These are phyloP conservation scores for Sphinx pinastri DNA, from an alignment of 2,888 invertebrate genomes.

Conservation along the genomic window DNA sequence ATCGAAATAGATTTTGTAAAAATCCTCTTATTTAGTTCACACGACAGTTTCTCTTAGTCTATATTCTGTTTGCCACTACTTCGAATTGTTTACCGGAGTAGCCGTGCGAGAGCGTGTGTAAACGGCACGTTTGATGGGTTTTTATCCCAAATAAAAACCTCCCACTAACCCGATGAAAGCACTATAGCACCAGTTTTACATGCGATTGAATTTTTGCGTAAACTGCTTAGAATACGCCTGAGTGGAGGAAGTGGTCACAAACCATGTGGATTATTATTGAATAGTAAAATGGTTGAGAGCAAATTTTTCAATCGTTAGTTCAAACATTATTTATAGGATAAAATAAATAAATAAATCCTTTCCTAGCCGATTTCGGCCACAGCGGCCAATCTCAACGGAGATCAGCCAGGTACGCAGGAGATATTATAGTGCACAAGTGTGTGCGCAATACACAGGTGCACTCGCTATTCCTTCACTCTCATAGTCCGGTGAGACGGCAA, in stretches of 20 bases:
- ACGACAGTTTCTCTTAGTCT: slow-evolving; percentile 2
- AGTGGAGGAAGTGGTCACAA: neutral
- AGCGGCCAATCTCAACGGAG: too few species aligned
- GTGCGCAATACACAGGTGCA: too few species aligned
- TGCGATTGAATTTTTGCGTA: neutral
- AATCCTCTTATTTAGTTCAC: neutral
- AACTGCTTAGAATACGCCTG: neutral
- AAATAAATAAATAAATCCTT: too few species aligned
- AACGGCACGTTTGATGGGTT: slow-evolving; percentile 14
- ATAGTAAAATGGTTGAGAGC: neutral
- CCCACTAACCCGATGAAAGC: neutral
- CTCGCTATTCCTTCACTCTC: too few species aligned
- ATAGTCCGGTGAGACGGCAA: too few species aligned
- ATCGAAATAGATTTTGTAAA: slow-evolving; percentile 1
- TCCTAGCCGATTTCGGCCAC: too few species aligned
- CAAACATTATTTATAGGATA: too few species aligned
- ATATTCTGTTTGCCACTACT: slow-evolving; percentile 17
- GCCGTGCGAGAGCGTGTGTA: slow-evolving; percentile 11
- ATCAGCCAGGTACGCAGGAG: too few species aligned
- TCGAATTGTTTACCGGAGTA: neutral
- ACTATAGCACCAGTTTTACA: too few species aligned
- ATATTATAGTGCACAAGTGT: too few species aligned
- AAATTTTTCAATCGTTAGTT: too few species aligned
- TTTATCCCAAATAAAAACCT: slow-evolving; percentile 10
- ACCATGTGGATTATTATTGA: neutral